phyloP scores from a whole-genome alignment of 2,797 vertebrate genomes.

The Epinephelus awoara region DNA sequence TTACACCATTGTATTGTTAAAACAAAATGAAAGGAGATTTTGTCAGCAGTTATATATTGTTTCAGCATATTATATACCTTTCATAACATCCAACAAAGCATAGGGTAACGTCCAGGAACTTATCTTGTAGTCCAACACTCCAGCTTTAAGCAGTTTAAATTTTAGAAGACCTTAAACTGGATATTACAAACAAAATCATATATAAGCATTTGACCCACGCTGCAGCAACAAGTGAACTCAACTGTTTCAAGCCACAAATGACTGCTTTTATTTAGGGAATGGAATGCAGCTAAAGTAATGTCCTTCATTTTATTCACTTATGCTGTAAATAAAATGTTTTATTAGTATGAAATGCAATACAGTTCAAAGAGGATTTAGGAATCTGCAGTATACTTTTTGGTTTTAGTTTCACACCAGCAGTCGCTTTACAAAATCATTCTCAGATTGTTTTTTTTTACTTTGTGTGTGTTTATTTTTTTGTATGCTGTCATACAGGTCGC shows the following conservation, averaged over 20 bases:
- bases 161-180: background rate
- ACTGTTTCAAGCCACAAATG: background rate
- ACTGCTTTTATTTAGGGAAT: background rate
- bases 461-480: slow-evolving; percentile 22
- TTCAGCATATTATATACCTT: background rate
- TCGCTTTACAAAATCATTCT: background rate
- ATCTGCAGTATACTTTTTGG: background rate
- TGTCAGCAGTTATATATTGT: background rate
- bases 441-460: background rate
- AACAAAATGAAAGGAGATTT: background rate
- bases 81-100: background rate
- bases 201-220: background rate
- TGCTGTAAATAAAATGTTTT: slow-evolving; percentile 6
- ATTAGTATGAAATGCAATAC: background rate
- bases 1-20: slow-evolving; percentile 47
- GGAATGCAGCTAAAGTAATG: background rate
- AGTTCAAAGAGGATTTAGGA: background rate
- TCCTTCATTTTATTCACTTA: background rate
- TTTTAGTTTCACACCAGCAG: background rate
- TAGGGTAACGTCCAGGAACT: background rate
- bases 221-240: background rate
- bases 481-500: slow-evolving; percentile 86
- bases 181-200: background rate
- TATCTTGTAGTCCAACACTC: too few relatives aligned
- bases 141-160: background rate